Percentiles rank a stretch among this genome's conserved stretches.
phyloP scores from a whole-genome alignment of 2,888 invertebrate species.

The Patella caerulea region DNA sequence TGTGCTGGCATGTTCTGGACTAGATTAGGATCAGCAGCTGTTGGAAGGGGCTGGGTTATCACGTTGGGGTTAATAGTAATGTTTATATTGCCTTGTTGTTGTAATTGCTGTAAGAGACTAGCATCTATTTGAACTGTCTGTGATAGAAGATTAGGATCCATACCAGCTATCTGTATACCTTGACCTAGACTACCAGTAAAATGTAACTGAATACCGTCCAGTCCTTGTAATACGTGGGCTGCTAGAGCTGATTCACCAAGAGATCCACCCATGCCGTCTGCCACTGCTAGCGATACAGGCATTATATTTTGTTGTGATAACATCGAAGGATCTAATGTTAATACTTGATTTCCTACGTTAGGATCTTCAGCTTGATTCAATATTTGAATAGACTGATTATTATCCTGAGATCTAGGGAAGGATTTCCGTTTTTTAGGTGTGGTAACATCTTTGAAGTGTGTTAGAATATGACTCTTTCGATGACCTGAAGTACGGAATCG shows the following conservation, averaged over 20 bases:
- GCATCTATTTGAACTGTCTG: conserved; percentile 74
- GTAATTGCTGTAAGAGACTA: conserved; percentile 72
- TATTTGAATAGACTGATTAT: conserved; percentile 14
- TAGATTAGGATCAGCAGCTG: conserved; percentile 45
- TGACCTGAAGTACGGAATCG: conserved; percentile 80
- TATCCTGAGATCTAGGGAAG: conserved; percentile 28
- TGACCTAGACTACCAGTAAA: conserved; percentile 65
- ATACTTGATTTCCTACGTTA: conserved; percentile 37
- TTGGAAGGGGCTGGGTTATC: conserved; percentile 29
- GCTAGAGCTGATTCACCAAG: conserved; percentile 51
- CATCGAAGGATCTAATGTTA: conserved; percentile 57
- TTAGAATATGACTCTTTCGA: conserved; percentile 77
- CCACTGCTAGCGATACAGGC: conserved; percentile 59
- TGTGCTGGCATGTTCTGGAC: conserved; percentile 59
- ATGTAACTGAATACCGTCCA: conserved; percentile 70
- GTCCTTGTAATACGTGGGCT: conserved; percentile 61
- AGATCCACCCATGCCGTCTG: conserved; percentile 41
- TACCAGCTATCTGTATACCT: conserved; percentile 70
- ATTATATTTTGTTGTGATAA: conserved; percentile 54
- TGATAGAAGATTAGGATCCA: conserved; percentile 68
- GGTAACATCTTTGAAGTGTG: conserved; percentile 72
- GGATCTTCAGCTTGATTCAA: conserved; percentile 23
- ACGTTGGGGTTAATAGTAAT: conserved; percentile 67
- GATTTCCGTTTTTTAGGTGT: conserved; percentile 35
- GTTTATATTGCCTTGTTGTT: conserved; percentile 69